phyloP scores from a whole-genome alignment of 2,797 vertebrate species.

The Crax fasciolata region DNA sequence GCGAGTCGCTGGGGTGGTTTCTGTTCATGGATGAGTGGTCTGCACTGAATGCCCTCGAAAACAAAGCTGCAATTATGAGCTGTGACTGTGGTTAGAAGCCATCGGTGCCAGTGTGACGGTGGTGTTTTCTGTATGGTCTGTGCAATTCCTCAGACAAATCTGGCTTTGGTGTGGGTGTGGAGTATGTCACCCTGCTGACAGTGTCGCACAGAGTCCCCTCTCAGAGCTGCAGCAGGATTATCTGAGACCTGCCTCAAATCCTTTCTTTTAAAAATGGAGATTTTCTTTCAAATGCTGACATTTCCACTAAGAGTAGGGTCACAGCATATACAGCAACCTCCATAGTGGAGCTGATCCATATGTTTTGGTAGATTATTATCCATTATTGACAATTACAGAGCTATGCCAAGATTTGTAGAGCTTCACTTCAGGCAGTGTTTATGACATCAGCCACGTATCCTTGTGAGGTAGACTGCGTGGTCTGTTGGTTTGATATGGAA shows the following conservation, averaged over 20 bases:
- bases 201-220: neutral
- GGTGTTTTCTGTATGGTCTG: neutral
- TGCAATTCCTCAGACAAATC: neutral
- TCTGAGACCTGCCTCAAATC: neutral
- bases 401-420: neutral
- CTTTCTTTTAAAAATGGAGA: neutral
- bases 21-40: fast-evolving
- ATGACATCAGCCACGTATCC: neutral
- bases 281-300: neutral
- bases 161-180: neutral
- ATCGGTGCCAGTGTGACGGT: neutral
- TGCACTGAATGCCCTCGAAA: neutral
- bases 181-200: neutral
- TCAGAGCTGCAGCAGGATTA: neutral
- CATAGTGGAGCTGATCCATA: neutral
- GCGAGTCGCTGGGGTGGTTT: neutral
- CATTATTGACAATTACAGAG: neutral
- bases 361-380: neutral
- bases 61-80: neutral
- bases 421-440: neutral
- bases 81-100: neutral
- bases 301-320: neutral
- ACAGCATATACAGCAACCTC: neutral
- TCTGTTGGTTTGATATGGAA: neutral
- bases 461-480: neutral